phyloP scores from a whole-genome alignment of 2,797 vertebrate genomes.

The Erethizon dorsatum region DNA sequence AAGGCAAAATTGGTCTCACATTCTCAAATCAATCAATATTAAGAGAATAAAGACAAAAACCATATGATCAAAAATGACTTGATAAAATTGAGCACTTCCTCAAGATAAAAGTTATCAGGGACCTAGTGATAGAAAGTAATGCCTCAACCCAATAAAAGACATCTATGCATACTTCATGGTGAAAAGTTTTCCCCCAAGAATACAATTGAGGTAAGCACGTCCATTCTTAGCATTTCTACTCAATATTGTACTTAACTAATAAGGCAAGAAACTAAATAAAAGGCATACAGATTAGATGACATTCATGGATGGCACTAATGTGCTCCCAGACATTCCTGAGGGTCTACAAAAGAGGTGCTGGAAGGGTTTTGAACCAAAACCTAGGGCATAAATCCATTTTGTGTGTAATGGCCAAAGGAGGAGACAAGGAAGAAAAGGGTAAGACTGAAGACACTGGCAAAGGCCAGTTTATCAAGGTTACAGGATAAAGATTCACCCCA shows the following conservation, averaged over 20 bases:
- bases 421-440: neutral
- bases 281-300: neutral
- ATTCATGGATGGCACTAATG: neutral
- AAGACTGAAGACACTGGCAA: neutral
- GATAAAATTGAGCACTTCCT: neutral
- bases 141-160: neutral
- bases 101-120: neutral
- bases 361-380: neutral
- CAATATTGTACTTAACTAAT: neutral
- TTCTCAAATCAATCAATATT: conserved; percentile 23
- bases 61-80: neutral
- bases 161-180: neutral
- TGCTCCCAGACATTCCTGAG: neutral
- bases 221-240: neutral
- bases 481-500: neutral
- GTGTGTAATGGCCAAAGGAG: neutral
- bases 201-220: neutral
- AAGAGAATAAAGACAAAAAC: conserved; percentile 31
- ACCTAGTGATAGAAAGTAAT: neutral
- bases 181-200: neutral
- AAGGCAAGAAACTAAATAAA: neutral
- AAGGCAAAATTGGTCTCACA: neutral
- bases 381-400: neutral
- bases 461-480: neutral
- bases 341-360: neutral